A percentile compares a stretch with the other conserved stretches of the same genome.
phyloP scores from a whole-genome alignment of 2,113 vertebrate species.

The Pelodiscus sinensis region DNA sequence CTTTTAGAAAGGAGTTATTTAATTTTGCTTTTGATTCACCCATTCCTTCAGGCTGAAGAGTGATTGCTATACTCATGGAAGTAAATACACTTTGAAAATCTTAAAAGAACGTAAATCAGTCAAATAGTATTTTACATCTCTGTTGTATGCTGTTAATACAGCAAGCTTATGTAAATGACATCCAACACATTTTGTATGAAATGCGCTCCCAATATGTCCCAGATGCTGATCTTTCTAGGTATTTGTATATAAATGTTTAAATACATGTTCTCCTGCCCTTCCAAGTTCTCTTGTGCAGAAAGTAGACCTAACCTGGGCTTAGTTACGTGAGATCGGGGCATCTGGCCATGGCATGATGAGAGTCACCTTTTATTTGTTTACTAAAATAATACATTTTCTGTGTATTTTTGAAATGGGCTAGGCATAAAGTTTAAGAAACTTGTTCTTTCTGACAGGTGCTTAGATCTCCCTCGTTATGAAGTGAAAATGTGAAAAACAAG shows the following conservation, averaged over 20 bases:
- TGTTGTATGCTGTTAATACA: neutral
- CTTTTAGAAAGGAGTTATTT: neutral
- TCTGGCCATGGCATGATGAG: neutral
- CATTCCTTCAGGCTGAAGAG: neutral
- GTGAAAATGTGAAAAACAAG: neutral
- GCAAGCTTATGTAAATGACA: neutral
- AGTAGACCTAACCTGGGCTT: neutral
- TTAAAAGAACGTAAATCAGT: neutral
- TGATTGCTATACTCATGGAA: neutral
- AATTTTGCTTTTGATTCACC: neutral
- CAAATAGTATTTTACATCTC: conserved; percentile 4
- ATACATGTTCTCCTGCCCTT: neutral
- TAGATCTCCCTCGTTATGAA: neutral
- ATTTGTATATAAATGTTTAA: neutral
- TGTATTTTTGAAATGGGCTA: neutral
- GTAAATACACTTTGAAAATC: neutral
- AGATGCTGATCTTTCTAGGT: neutral
- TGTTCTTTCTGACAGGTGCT: neutral
- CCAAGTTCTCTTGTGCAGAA: neutral
- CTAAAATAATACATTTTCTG: neutral
- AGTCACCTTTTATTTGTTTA: neutral
- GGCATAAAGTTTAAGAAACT: neutral
- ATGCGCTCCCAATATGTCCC: neutral
- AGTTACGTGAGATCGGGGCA: neutral
- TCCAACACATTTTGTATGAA: neutral